These are phyloP conservation scores for Paedocypris micromegethes DNA, from an alignment of 2,797 vertebrate genomes.

Conservation along the genomic window DNA sequence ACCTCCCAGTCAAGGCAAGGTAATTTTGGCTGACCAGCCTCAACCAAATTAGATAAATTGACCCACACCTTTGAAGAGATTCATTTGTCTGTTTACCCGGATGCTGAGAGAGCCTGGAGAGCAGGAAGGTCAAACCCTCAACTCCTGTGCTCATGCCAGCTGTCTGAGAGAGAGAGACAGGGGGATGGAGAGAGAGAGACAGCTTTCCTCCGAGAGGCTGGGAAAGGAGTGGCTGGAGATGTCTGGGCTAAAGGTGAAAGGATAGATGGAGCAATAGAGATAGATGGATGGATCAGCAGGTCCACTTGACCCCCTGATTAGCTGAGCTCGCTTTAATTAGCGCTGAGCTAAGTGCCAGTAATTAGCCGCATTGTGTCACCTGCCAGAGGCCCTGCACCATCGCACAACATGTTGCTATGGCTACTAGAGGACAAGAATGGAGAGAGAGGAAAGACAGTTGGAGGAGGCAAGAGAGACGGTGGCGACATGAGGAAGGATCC, in stretches of 20 bases:
- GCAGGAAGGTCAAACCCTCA: constrained; percentile 70
- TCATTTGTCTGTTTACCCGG: constrained; percentile 51
- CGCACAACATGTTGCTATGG: constrained; percentile 47
- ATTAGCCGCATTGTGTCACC: constrained; percentile 73
- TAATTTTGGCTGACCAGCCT: constrained; percentile 37
- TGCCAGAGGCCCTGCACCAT: constrained; percentile 64
- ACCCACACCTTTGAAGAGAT: constrained; percentile 55
- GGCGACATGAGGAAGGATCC: constrained; percentile 23
- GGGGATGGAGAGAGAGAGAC: constrained; percentile 25
- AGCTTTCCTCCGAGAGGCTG: constrained; percentile 8
- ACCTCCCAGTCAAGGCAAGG: constrained; percentile 24
- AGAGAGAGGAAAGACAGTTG: constrained; percentile 33
- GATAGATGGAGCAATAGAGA: constrained; percentile 35
- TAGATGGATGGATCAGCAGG: constrained; percentile 45
- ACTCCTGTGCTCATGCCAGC: constrained; percentile 63
- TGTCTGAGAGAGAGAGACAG: constrained; percentile 59
- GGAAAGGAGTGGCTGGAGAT: constrained; percentile 28
- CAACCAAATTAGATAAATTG: constrained; percentile 44
- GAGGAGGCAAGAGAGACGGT: constrained; percentile 44
- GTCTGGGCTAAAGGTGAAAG: constrained; percentile 33
- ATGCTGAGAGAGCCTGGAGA: constrained; percentile 61
- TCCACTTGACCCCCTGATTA: constrained; percentile 76
- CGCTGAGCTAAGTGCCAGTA: constrained; percentile 71
- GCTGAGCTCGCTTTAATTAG: constrained; percentile 72
- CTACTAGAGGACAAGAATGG: constrained; percentile 48